A percentile compares a stretch with the other conserved stretches of the same genome.
These are phyloP conservation scores for Catamblyrhynchus diadema DNA, from an alignment of 2,797 vertebrate genomes.

Conservation along the genomic window DNA sequence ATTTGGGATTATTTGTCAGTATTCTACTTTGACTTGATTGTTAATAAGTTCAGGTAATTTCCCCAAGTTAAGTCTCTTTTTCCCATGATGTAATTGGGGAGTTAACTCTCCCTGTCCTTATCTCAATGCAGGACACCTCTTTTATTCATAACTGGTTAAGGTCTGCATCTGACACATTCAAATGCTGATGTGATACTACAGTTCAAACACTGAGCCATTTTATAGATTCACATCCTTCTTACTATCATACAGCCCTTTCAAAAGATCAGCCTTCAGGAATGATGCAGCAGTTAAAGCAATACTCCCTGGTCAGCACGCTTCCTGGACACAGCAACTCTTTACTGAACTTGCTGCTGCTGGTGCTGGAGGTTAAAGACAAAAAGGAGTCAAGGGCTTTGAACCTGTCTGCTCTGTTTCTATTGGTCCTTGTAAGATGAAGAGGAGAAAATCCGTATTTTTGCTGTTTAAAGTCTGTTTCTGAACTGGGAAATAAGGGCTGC, in stretches of 20 bases:
- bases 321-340: neutral
- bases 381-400: neutral
- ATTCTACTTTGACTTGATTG: neutral
- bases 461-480: neutral
- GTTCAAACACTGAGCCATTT: neutral
- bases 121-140: neutral
- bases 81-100: fast-evolving
- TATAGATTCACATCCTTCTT: neutral
- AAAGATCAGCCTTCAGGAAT: neutral
- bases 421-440: neutral
- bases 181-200: neutral
- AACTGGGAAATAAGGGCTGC: neutral
- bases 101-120: neutral
- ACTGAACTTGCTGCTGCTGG: neutral
- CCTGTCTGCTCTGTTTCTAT: neutral
- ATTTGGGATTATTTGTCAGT: neutral
- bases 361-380: neutral
- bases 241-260: neutral
- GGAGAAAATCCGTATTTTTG: neutral
- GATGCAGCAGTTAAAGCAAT: neutral
- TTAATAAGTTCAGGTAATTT: neutral
- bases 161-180: neutral
- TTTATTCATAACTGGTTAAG: neutral
- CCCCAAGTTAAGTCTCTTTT: neutral
- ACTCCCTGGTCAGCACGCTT: neutral